These are phyloP conservation scores for Octodon degus DNA, from an alignment of 2,113 vertebrate species.

Conservation along the genomic window DNA sequence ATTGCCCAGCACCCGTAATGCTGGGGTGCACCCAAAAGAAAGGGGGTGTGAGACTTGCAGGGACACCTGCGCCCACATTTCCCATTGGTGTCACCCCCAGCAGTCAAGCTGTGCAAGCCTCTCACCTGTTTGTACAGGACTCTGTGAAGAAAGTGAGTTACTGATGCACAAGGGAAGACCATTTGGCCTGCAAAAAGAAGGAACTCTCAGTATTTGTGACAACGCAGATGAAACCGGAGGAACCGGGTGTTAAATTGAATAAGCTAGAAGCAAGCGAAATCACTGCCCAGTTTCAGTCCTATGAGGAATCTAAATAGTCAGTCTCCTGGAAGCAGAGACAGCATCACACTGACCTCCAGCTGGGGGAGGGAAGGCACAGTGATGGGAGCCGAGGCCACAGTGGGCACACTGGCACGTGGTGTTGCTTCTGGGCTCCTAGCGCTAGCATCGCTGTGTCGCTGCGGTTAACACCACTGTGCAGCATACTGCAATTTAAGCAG, in stretches of 20 bases:
- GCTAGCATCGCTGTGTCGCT: no score
- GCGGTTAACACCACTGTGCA: no score
- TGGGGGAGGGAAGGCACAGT: fast-evolving
- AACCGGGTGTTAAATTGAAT: not conserved
- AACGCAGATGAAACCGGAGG: not conserved
- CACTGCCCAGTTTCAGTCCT: not conserved
- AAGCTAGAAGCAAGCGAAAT: not conserved
- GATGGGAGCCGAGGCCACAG: fast-evolving
- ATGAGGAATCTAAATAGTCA: not conserved
- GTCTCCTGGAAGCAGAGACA: no score
- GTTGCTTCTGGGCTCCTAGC: no score
- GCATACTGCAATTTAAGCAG: not conserved
- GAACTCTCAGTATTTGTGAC: not conserved
- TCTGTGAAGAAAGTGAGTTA: no score
- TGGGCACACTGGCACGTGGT: no score
- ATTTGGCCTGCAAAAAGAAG: not conserved
- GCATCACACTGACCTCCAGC: not conserved
- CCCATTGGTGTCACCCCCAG: fast-evolving
- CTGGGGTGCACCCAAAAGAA: not conserved
- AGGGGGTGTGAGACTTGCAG: not conserved
- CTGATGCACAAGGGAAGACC: not conserved
- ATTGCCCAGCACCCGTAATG: not conserved
- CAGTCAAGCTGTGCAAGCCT: not conserved
- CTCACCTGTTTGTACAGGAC: no score
- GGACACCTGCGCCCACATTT: no score